These are phyloP conservation scores for Arenaria interpres DNA, from an alignment of 2,113 vertebrate genomes.

Conservation along the genomic window DNA sequence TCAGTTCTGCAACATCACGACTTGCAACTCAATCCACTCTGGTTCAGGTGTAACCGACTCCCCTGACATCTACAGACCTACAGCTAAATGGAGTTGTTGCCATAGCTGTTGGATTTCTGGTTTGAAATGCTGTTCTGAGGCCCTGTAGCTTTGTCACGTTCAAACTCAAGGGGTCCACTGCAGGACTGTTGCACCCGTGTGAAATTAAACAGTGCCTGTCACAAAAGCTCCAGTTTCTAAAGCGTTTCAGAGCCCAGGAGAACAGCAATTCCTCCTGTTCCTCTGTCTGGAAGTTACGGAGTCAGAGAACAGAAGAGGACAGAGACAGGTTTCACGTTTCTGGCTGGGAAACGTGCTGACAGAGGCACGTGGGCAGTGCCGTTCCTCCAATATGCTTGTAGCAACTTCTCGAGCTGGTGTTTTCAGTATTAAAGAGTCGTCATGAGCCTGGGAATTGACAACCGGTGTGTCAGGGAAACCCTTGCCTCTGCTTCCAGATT, in stretches of 20 bases:
- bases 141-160: not conserved
- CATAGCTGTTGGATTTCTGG: rapidly evolving
- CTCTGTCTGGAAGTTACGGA: not conserved
- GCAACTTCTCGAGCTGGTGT: not conserved
- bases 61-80: not conserved
- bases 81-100: not conserved
- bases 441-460: not conserved
- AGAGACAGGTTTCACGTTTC: not conserved
- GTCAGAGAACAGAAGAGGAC: not conserved
- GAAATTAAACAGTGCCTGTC: not conserved
- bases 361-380: not conserved
- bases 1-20: not conserved
- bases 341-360: not conserved
- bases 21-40: rapidly evolving
- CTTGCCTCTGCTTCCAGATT: not conserved
- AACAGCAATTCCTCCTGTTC: not conserved
- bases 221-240: not conserved
- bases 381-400: not conserved
- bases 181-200: not conserved
- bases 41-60: not conserved
- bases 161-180: not conserved
- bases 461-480: not conserved
- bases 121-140: not conserved
- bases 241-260: not conserved
- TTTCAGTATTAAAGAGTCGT: not conserved